Evolutionary conservation across 2,888 invertebrate species (phyloP), one percentile per base, ranked within the genome.

Genomic region (Rhopalosiphum nymphaeae): DNA sequence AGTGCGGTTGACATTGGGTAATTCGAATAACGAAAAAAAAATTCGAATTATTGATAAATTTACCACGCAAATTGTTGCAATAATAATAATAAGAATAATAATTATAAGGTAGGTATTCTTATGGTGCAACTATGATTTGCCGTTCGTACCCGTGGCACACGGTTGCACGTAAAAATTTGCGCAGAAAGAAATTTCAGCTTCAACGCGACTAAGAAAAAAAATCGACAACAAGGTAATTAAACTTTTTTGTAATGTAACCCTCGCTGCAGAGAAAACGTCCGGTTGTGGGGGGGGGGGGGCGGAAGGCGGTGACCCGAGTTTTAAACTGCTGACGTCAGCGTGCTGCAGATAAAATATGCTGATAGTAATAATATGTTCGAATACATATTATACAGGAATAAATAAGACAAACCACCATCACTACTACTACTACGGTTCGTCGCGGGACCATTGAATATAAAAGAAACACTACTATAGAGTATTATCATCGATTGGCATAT

Each of bases 271-370:
- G n/a, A n/a, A 16, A 16, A n/a, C 36, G 78, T 36, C 78, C 78
- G 36, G 36, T 36, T 53, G 53, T 53, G 3, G 21, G 78, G 16
- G 44, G 44, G 44, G 3, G 44, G n/a, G n/a, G 78, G 78, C 7
- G 78, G 78, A 7, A 78, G 36, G 7, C 78, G 9, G 36, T 21
- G 36, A 36, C 7, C 21, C 36, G 78, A 78, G 78, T 78, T 78
- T 78, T 36, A 36, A 78, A 78, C 36, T 78, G 78, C 36, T 9
- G 78, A 78, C 36, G 36, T 78, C 36, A 36, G 78, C 78, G 36
- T 78, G 78, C 78, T 78, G 78, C 78, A 36, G 78, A 78, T 78
- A 78, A 36, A 36, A 78, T 78, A 36, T 78, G 78, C 78, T 78
- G 78, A 78, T 78, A 78, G 21, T n/a, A 36, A 78, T 78, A 78